Conservation (phyloP, 2,888 invertebrate genomes). For the Melinaea marsaeus region DNA sequence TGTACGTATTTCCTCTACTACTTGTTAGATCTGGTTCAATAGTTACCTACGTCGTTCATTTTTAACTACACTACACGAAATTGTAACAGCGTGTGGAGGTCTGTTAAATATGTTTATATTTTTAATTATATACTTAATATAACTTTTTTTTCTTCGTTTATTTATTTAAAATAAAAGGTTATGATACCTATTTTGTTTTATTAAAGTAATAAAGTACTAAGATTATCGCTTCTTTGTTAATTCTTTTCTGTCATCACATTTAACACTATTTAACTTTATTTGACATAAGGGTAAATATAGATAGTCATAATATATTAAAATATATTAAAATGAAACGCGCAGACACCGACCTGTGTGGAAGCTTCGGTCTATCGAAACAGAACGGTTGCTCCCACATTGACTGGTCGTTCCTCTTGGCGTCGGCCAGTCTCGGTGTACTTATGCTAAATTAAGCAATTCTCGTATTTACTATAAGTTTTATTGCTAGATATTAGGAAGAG, state of each 20-base stretch:
- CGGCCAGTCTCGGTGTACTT: constrained; percentile 50
- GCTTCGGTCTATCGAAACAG: constrained; percentile 2
- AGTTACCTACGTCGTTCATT: constrained; percentile 34
- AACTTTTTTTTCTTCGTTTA: background rate
- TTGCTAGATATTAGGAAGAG: too few relatives aligned
- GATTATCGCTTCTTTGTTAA: too few relatives aligned
- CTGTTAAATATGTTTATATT: background rate
- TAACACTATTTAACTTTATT: too few relatives aligned
- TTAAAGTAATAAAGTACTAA: too few relatives aligned
- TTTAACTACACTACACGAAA: constrained; percentile 43
- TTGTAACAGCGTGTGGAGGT: constrained; percentile 13
- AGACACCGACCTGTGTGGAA: constrained; percentile 36
- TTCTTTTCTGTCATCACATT: too few relatives aligned
- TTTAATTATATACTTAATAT: background rate
- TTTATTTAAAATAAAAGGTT: background rate
- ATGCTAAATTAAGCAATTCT: constrained; percentile 9
- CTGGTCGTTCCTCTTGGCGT: constrained; percentile 68
- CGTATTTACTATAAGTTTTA: background rate
- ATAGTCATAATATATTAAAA: too few relatives aligned
- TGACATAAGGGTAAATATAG: too few relatives aligned
- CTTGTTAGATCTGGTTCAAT: constrained; percentile 64
- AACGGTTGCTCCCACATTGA: constrained; percentile 44
- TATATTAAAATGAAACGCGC: too few relatives aligned
- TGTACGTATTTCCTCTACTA: constrained; percentile 53
- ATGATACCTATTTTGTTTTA: too few relatives aligned